Base-by-base conservation (phyloP, 2,797 vertebrate species). In the Pelodytes ibericus region DNA sequence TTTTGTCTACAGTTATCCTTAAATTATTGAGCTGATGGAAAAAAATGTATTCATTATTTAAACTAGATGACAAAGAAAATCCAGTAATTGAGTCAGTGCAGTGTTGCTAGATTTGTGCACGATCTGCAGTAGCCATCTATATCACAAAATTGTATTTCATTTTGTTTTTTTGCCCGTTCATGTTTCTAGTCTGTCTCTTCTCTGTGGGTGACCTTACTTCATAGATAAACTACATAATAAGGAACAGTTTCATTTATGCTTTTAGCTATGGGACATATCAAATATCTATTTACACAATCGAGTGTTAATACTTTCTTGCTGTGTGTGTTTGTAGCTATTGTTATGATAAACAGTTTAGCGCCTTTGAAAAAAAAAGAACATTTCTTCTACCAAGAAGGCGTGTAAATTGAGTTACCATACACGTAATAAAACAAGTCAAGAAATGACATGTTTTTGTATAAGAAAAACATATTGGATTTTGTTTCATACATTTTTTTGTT, bases 311-410 rank as follows among this genome's bases (percentile, higher is more conserved):
- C 53, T 49, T 49, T 22, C 62, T 59, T 22, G 57, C 60, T 71
- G 58, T 25, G 36, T 24, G 24, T 51, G 33, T 78, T 29, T 78
- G 24, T 31, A 56, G 56, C 51, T 67, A 63, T 27, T 78, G 22
- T 59, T 77, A 51, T 72, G 64, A 66, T 72, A 61, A 72, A 78
- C 75, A 72, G 56, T 64, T 77, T 77, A 76, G 67, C 75, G 66
- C 75, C 53, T 60, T 71, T 39, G 24, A 61, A 73, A 66, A 57
- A 44, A 30, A 61, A 36, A 53, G 31, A 18, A 77, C n/a, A 33
- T 44, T 24, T 78, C 22, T 22, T 64, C 70, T 57, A 59, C 53
- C 56, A 72, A 62, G 27, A 66, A 65, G 41, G 25, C 30, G 26
- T 78, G 62, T 58, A 72, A 72, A 72, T 78, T 66, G 58, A 31